phyloP scores from a whole-genome alignment of 2,797 vertebrate genomes.

The Lacerta viridis region DNA sequence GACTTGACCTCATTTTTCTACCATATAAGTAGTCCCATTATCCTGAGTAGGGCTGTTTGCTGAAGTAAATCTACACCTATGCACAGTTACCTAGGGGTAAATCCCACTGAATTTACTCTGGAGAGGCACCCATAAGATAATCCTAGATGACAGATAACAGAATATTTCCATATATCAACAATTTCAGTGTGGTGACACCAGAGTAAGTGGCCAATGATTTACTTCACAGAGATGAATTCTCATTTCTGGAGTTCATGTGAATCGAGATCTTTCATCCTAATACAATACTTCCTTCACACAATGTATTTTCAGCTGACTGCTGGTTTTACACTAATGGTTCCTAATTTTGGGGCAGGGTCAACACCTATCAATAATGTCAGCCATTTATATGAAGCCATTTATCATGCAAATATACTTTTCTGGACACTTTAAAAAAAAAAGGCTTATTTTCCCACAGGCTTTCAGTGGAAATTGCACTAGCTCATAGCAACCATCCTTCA shows the following conservation, averaged over 20 bases:
- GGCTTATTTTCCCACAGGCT: constrained; percentile 6
- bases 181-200: background rate
- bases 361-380: constrained; percentile 22
- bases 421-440: background rate
- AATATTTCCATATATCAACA: background rate
- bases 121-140: background rate
- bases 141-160: background rate
- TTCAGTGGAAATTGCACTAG: background rate
- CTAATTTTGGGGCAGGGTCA: background rate
- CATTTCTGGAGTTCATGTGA: background rate
- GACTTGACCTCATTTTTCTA: background rate
- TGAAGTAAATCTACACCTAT: background rate
- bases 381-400: background rate
- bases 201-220: background rate
- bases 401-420: background rate
- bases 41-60: background rate
- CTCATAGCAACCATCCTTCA: constrained; percentile 16
- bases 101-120: background rate
- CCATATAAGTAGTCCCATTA: background rate
- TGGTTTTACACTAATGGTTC: background rate
- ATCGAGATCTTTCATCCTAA: background rate
- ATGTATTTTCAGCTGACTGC: background rate
- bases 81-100: background rate
- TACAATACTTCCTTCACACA: background rate
- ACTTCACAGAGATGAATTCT: background rate